Base-by-base conservation (phyloP, 2,888 invertebrate species). In the Drepana falcataria region DNA sequence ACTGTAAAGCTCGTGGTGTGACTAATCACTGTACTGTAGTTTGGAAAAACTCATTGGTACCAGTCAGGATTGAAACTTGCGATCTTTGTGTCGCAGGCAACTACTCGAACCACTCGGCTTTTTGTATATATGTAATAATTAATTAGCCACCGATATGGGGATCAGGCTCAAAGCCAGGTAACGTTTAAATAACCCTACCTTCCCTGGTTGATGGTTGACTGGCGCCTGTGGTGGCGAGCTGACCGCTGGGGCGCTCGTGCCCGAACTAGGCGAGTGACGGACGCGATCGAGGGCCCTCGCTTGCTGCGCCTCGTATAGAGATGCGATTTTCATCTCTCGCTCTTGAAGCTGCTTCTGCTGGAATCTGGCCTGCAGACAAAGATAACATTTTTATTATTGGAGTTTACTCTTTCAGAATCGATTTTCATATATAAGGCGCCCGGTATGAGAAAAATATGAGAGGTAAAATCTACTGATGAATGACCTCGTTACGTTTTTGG, bases 271-370 rank as follows among this genome's bases (percentile, higher is more conserved):
- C 2, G 84, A 83, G 54, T 82, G 84, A 2, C 84, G 60, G 53
- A 83, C 84, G 33, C 82, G 73, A 65, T 94, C 93, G 63, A 94
- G 90, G 3, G 94, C 93, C 35, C 93, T 84, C 63, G 94, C 93
- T 69, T 94, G 94, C 66, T 94, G 94, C 55, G 92, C 93, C 65
- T 94, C 94, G 82, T 94, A 94, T 0, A 83, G 66, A 3, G 80
- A 91, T 47, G 95, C 90, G 57, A 96, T 93, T 71, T 95, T 95
- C 83, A 95, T 92, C 77, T 96, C 96, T 63, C 95, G 94, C 78
- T 96, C 96, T 77, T 95, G 94, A 81, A 95, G 92, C 73, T 96
- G 96, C 71, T 94, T 95, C 80, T 96, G 95, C 77, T 96, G 96
- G 83, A 95, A 96, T 58, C 94, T 93, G 62, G 96, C 96, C 96